These are phyloP conservation scores for Acomys russatus DNA, from an alignment of 2,797 vertebrate species.

Conservation along the genomic window DNA sequence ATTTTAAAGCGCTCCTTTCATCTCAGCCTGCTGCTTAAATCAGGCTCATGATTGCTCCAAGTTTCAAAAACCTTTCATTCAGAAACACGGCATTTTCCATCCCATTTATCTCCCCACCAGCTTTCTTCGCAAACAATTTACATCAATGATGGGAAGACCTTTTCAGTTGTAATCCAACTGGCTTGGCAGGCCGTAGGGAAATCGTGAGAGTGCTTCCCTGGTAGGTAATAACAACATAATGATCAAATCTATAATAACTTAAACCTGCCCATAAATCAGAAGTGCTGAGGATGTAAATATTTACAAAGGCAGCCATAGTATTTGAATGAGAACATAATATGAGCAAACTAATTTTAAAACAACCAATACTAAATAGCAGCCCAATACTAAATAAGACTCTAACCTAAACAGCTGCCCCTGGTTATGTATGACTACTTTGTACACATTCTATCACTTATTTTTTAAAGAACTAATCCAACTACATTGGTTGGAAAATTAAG, in stretches of 20 bases:
- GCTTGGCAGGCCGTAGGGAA: slow-evolving; percentile 65
- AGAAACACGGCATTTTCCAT: slow-evolving; percentile 70
- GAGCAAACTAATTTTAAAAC: slow-evolving; percentile 29
- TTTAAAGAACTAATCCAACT: background rate
- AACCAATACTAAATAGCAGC: background rate
- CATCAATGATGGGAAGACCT: slow-evolving; percentile 64
- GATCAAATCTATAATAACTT: slow-evolving; percentile 61
- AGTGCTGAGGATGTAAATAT: slow-evolving; percentile 40
- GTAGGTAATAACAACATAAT: slow-evolving; percentile 59
- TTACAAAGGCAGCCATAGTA: slow-evolving; percentile 45
- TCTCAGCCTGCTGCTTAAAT: slow-evolving; percentile 45
- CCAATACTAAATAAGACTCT: background rate
- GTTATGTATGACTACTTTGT: background rate
- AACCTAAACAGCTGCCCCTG: background rate
- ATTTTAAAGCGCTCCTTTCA: slow-evolving; percentile 64
- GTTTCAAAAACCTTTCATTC: slow-evolving; percentile 67
- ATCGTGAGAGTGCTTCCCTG: slow-evolving; percentile 26
- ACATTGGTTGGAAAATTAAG: background rate
- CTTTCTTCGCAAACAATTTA: slow-evolving; percentile 73
- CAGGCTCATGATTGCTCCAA: background rate
- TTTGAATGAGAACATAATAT: slow-evolving; percentile 18
- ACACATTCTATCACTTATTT: background rate
- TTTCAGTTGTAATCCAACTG: slow-evolving; percentile 66
- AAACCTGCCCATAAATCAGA: slow-evolving; percentile 18
- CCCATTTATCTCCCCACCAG: slow-evolving; percentile 57